Conservation (phyloP, 2,888 invertebrate genomes). For the Lycia hirtaria region DNA sequence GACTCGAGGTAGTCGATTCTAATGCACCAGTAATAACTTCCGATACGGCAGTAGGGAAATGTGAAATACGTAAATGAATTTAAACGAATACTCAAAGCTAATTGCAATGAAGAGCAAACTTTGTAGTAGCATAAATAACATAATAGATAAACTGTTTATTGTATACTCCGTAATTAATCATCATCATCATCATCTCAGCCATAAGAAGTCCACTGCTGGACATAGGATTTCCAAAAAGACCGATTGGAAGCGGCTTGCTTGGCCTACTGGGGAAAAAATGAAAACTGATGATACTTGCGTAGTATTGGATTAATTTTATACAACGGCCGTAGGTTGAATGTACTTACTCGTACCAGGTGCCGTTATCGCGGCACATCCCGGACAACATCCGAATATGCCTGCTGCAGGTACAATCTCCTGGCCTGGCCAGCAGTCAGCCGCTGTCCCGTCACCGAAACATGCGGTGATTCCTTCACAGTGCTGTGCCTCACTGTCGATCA, state of each 20-base stretch:
- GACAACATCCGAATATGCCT: conserved; percentile 73
- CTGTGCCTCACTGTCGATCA: conserved; percentile 43
- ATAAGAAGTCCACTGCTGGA: too few relatives aligned
- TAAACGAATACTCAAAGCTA: not conserved
- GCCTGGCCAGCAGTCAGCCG: conserved; percentile 55
- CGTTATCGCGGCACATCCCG: conserved; percentile 67
- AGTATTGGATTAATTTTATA: too few relatives aligned
- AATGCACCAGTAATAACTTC: conserved; percentile 47
- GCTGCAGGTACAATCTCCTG: conserved; percentile 57
- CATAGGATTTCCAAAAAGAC: too few relatives aligned
- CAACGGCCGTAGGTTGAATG: too few relatives aligned
- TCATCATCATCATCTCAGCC: too few relatives aligned
- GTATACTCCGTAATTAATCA: too few relatives aligned
- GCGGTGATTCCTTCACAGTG: conserved; percentile 63
- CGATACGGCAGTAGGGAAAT: conserved; percentile 43
- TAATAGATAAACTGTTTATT: too few relatives aligned
- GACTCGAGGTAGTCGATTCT: conserved; percentile 49
- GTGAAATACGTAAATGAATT: conserved; percentile 40
- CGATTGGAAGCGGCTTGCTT: too few relatives aligned
- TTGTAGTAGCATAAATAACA: too few relatives aligned
- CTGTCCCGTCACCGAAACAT: conserved; percentile 69
- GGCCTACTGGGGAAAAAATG: too few relatives aligned
- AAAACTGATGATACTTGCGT: too few relatives aligned
- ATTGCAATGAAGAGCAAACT: not conserved
- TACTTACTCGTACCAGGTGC: conserved; percentile 48